Base-by-base conservation (phyloP, 2,888 invertebrate genomes). In the Sphinx pinastri region DNA sequence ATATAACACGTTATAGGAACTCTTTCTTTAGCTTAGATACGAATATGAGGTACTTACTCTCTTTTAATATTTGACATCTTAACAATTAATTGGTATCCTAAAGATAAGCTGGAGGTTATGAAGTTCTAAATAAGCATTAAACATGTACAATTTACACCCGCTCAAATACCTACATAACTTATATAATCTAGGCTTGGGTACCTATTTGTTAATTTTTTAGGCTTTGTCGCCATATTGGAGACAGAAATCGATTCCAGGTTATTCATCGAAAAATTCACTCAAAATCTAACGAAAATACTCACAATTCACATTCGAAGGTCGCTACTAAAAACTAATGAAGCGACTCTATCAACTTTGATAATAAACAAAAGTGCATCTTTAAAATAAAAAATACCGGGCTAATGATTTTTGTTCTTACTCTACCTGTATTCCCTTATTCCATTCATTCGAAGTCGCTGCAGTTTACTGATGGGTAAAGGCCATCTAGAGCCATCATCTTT, bases 401-500 rank as follows among this genome's bases (percentile, higher is more conserved):
- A 19, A 60, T 12, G 11, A 60, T 49, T 19, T 63, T 49, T 63
- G 19, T 19, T 47, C 19, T 49, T 49, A 49, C 49, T 25, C 25
- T 60, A 47, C 47, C 47, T 7, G 16, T 55, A 19, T 25, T 47
- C 19, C 16, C 47, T 63, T 49, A 63, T 63, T 63, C 63, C 19
- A 63, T 19, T 63, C 63, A 49, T 63, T 63, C 13, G 7, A 63
- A 49, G 49, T 63, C 49, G 12, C 0, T 55, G 16, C 11, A 47
- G 38, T 59, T 59, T 60, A 60, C 16, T 13, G 63, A 63, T 63
- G 49, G 47, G 45, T 47, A 63, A 63, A 63, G 63, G 63, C 49
- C 63, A 63, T 63, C 63, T 49, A 47, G 19, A 63, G 63, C 19
- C 63, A 63, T 49, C 60, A 47, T 47, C 63, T 63, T 63, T 47